Conservation (phyloP, 2,888 invertebrate species). For the Clivina fossor region DNA sequence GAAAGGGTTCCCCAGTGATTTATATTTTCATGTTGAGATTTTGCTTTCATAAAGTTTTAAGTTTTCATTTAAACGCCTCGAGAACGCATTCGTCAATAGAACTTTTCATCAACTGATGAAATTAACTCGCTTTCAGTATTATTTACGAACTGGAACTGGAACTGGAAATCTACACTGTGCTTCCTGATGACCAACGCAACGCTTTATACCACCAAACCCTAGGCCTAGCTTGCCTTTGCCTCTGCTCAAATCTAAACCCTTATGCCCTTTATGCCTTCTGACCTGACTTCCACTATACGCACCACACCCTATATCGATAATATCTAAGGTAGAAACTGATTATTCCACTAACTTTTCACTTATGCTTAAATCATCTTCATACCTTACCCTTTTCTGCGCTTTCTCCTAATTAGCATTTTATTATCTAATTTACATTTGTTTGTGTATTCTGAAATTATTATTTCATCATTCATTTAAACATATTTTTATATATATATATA, state of each 20-base stretch:
- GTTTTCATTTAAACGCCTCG: constrained; percentile 13
- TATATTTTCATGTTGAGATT: constrained; percentile 28
- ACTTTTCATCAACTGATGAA: constrained; percentile 30
- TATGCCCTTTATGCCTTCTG: background rate
- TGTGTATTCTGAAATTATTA: no score
- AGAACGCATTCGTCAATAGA: constrained; percentile 29
- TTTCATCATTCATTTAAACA: no score
- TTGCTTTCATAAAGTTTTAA: constrained; percentile 21
- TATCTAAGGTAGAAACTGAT: no score
- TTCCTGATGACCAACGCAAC: constrained; percentile 15
- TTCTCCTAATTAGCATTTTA: no score
- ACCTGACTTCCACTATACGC: background rate
- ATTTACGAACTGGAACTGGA: constrained; percentile 23
- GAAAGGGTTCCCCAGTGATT: constrained; percentile 25
- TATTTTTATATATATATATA: no score
- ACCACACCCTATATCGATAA: background rate
- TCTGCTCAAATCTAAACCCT: constrained; percentile 2
- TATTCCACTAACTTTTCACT: no score
- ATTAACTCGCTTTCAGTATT: constrained; percentile 24
- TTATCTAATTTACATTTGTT: no score
- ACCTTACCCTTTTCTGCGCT: no score
- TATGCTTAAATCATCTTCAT: no score
- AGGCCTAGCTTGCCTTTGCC: background rate
- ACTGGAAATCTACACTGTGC: constrained; percentile 18
- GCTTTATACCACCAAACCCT: no score